Evolutionary conservation across 2,888 invertebrate genomes (phyloP), one percentile per base, ranked within the genome.

Genomic region (Tipula confusa): DNA sequence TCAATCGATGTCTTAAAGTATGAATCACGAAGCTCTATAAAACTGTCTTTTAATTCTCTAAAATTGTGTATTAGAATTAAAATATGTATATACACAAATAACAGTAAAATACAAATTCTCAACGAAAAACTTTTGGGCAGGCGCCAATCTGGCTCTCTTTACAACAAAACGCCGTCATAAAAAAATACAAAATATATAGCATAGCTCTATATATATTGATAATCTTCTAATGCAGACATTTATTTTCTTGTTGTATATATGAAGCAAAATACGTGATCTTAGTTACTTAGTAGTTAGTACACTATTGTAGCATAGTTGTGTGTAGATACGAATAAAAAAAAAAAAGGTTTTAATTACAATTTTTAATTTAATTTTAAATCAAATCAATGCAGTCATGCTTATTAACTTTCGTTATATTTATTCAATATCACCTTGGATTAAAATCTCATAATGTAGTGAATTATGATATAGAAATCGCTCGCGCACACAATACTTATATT

Each of bases 121-220:
- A 64, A 64, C 64, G 9, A 64, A 64, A 64, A 64, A 24, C 24
- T 24, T 64, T 64, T 64, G 64, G 64, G 64, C 64, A 64, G 64
- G 64, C 64, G 64, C 64, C 64, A 64, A 64, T 64, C 24, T 64
- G 64, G 64, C 64, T 64, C 64, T 64, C 64, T 64, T 64, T 64
- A 64, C 18, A 64, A 64, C 24, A 64, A 64, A 64, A 64, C 48
- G 48, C 9, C 48, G 48, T 18, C 18, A 18, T 33, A 33, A 6
- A 33, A n/a, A 33, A 33, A 33, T 48, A 48, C 48, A 48, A 48
- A 48, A 5, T 7, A 31, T 38, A 64, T 64, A 24, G 24, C 64
- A 48, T n/a, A n/a, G n/a, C 33, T n/a, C n/a, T n/a, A 33, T n/a
- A 1, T 64, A 64, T 18, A 64, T 64, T 64, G 64, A 64, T 64